Conservation (phyloP, 2,113 vertebrate species). For the Pithys albifrons region DNA sequence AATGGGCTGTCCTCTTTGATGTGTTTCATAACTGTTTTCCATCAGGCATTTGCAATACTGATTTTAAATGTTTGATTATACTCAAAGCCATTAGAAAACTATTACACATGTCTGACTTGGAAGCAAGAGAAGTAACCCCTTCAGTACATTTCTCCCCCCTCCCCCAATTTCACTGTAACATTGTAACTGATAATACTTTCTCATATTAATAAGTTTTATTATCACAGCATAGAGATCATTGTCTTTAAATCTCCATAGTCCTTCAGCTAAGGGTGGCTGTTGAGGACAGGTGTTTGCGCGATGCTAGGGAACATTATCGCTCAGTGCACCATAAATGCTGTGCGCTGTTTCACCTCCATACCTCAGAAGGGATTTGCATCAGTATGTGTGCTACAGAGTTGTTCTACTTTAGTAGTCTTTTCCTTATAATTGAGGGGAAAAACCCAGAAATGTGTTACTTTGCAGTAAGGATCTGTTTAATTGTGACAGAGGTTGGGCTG, state of each 20-base stretch:
- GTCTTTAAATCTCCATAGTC: background rate
- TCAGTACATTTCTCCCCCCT: background rate
- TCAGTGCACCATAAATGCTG: background rate
- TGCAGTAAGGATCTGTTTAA: conserved; percentile 42
- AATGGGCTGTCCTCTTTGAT: conserved; percentile 2
- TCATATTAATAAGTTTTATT: background rate
- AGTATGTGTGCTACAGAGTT: background rate
- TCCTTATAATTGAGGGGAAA: background rate
- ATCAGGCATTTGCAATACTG: conserved; percentile 12
- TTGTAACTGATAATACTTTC: background rate
- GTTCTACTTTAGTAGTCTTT: background rate
- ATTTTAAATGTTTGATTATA: background rate
- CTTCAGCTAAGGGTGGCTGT: background rate
- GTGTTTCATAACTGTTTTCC: conserved; percentile 8
- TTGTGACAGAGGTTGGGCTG: conserved; percentile 9
- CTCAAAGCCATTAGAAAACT: background rate
- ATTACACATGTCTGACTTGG: background rate
- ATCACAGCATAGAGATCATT: background rate
- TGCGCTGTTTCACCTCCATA: background rate
- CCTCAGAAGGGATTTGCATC: background rate
- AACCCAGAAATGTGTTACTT: background rate
- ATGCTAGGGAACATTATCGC: background rate
- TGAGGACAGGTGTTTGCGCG: background rate
- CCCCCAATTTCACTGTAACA: background rate
- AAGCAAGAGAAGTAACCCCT: background rate